Base-by-base conservation (phyloP, 1,140 invertebrate genomes). In the Arion vulgaris region DNA sequence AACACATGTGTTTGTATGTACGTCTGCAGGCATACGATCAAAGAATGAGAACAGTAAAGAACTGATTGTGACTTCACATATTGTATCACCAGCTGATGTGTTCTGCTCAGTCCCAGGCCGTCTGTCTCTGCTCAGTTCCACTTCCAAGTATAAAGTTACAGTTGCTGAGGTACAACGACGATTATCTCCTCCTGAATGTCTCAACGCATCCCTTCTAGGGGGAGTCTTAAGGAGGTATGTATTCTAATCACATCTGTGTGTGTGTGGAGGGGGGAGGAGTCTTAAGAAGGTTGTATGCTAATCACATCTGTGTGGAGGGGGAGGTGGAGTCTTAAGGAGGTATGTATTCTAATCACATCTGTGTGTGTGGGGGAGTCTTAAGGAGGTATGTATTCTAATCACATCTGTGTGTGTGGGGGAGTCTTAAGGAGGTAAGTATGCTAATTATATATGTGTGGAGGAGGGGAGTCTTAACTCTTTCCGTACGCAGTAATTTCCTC, bases 121-220 rank as follows among this genome's bases (percentile, higher is more conserved):
- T 81, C 94, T 99, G 86, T 99, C 97, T 57, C 95, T 99, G 80
- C 95, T 99, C 87, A 98, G 96, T 88, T 99, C 97, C 87, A 99
- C 98, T 83, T 98, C 97, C 92, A 99, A 99, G 94, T 99, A 99
- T 94, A 99, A 99, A 94, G 98, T 99, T 88, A 99, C 98, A 38
- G 97, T 99, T 78, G 98, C 97, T 4, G 98, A 99, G 94, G 98
- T 99, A 68, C 98, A 99, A 93, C 94, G 99, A 90, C 94, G 99
- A 87, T 94, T 99, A 80, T 98, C 97, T 77, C 98, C 98, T 39
- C 99, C 99, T 0, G 99, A 99, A 94, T 99, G 99, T 94, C 94
- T 99, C 82, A 99, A 99, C 92, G 99, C 99, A 19, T 99, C 98
- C 53, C 94, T 99, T 38, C 94, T 99, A 62, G 99, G 99, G 49